Percentiles rank a stretch among this genome's conserved stretches.
Conservation (phyloP, 2,888 invertebrate species). For the Meta bourneti region DNA sequence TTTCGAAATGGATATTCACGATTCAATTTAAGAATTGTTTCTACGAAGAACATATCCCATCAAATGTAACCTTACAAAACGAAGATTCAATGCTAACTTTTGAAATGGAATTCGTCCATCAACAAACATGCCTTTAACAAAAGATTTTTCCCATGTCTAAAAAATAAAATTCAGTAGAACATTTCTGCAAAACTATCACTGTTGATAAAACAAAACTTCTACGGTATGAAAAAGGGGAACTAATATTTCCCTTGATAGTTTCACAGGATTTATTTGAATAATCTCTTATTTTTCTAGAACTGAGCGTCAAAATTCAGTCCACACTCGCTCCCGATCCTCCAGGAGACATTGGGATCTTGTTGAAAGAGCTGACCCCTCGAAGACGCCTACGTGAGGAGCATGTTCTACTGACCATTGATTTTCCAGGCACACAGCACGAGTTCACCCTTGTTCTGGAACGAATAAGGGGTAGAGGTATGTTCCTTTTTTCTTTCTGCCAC, state of each 20-base stretch:
- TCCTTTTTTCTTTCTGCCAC: background rate
- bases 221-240: background rate
- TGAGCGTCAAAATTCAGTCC: slow-evolving; percentile 70
- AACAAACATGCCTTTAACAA: too few species aligned
- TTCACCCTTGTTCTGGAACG: slow-evolving; percentile 73
- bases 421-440: slow-evolving; percentile 73
- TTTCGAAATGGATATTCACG: too few species aligned
- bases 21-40: too few species aligned
- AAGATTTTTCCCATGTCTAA: too few species aligned
- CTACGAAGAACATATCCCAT: too few species aligned
- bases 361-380: slow-evolving; percentile 71
- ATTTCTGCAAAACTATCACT: too few species aligned
- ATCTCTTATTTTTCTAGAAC: slow-evolving; percentile 40
- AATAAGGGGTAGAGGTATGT: slow-evolving; percentile 71
- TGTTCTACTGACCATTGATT: slow-evolving; percentile 70
- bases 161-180: too few species aligned
- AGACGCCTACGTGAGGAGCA: slow-evolving; percentile 72
- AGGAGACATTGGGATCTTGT: slow-evolving; percentile 63
- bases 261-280: background rate
- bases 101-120: too few species aligned
- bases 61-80: too few species aligned
- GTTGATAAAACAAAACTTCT: too few species aligned
- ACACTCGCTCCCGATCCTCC: slow-evolving; percentile 62
- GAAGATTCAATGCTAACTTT: too few species aligned
- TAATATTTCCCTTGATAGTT: background rate